Evolutionary conservation across 2,113 vertebrate genomes (phyloP).

Genomic region (Cyanoderma ruficeps): DNA sequence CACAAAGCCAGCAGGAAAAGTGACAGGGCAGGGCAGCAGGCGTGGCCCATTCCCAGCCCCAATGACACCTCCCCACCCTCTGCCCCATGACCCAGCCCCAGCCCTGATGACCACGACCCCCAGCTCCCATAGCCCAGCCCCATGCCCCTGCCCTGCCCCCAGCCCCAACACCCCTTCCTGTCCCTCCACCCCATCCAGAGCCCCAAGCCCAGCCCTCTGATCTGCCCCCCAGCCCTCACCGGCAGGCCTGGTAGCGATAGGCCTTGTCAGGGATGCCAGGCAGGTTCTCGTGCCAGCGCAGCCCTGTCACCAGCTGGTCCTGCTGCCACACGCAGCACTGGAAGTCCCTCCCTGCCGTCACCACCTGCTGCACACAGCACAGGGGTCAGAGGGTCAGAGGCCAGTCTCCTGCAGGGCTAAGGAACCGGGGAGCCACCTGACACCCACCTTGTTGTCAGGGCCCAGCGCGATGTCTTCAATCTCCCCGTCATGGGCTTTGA

Average conservation of each 20-base stretch:
- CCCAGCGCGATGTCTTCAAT: constrained; percentile 89
- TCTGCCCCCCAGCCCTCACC: background rate
- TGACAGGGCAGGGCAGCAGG: too few relatives aligned
- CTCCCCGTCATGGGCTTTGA: constrained; percentile 89
- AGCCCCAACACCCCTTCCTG: background rate
- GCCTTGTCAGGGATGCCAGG: too few relatives aligned
- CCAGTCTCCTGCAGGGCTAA: accelerated
- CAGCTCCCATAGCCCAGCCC: too few relatives aligned
- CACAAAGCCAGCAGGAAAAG: too few relatives aligned
- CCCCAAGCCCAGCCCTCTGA: background rate
- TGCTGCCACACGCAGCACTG: constrained; percentile 90
- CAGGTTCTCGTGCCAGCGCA: constrained; percentile 10
- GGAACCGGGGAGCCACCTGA: accelerated
- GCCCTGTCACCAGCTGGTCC: constrained; percentile 81
- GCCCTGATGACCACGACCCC: too few relatives aligned
- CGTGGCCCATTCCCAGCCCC: too few relatives aligned
- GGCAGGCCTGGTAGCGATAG: too few relatives aligned
- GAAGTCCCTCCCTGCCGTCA: constrained; percentile 88
- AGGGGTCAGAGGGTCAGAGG: background rate
- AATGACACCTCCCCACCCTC: too few relatives aligned
- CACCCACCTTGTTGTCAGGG: constrained; percentile 85
- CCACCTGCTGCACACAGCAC: constrained; percentile 72
- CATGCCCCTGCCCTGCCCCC: too few relatives aligned
- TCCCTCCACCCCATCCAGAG: too few relatives aligned
- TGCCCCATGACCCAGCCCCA: too few relatives aligned